Conservation (phyloP, 2,888 invertebrate genomes). For the Suillia variegata region DNA sequence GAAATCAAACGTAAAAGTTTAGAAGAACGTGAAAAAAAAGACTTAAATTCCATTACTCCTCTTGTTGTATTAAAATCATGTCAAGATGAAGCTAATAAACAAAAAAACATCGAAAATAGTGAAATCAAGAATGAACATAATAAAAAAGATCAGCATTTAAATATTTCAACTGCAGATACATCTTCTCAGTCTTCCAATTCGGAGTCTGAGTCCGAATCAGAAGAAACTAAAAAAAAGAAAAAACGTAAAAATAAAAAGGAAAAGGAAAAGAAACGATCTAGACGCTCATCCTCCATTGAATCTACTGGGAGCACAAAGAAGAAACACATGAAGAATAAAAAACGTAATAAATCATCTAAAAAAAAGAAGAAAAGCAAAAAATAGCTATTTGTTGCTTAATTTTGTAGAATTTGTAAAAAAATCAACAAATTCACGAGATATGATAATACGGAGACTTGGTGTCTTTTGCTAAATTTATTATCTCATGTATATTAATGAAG, state of each 20-base stretch:
- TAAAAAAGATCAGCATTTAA: neutral
- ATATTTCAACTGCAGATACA: neutral
- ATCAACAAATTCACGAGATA: too few relatives aligned
- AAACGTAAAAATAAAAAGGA: conserved; percentile 68
- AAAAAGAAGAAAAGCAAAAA: conserved; percentile 53
- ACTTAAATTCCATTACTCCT: too few relatives aligned
- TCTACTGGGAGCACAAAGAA: conserved; percentile 70
- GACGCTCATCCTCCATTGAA: conserved; percentile 57
- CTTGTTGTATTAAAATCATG: neutral
- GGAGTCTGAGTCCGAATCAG: conserved; percentile 35
- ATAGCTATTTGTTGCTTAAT: neutral
- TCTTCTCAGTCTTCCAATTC: conserved; percentile 55
- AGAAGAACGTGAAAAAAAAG: too few relatives aligned
- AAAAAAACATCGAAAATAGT: neutral
- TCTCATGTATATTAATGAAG: neutral
- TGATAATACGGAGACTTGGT: too few relatives aligned
- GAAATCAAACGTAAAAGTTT: too few relatives aligned
- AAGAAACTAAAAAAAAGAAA: conserved; percentile 63
- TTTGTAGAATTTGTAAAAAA: neutral
- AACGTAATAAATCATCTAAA: conserved; percentile 39
- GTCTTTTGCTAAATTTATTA: neutral
- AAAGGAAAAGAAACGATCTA: conserved; percentile 67
- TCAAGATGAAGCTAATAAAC: neutral
- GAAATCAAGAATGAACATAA: neutral
- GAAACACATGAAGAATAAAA: conserved; percentile 67